phyloP scores from a whole-genome alignment of 2,113 vertebrate genomes.

The Xiphophorus maculatus region DNA sequence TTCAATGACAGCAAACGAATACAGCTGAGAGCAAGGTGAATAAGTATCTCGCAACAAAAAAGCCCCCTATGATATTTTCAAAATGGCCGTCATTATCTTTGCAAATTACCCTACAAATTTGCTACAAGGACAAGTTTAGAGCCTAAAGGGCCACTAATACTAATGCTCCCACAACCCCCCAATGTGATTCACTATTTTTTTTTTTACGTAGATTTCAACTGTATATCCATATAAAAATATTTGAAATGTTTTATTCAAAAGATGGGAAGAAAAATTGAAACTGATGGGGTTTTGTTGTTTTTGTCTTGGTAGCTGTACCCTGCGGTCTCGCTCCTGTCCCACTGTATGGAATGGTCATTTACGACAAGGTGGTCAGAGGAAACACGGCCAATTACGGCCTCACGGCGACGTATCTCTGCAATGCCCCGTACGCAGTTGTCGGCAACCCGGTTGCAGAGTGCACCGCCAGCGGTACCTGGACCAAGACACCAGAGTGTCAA shows the following conservation, averaged over 20 bases:
- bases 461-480: slow-evolving; percentile 83
- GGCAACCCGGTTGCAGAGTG: slow-evolving; percentile 83
- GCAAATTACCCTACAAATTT: background rate
- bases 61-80: background rate
- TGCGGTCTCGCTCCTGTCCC: slow-evolving; percentile 83
- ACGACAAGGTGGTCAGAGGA: slow-evolving; percentile 41
- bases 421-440: slow-evolving; percentile 78
- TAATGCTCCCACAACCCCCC: no score
- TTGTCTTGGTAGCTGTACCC: slow-evolving; percentile 76
- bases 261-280: no score
- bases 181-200: no score
- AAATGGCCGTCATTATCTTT: background rate
- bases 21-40: background rate
- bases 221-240: no score
- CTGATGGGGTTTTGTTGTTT: background rate
- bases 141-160: background rate
- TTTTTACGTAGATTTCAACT: no score
- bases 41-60: background rate
- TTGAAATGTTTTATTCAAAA: no score
- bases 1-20: background rate
- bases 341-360: slow-evolving; percentile 74
- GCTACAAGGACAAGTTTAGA: background rate
- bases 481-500: slow-evolving; percentile 82
- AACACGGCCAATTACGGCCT: slow-evolving; percentile 72
- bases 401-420: slow-evolving; percentile 79